These are phyloP conservation scores for Pelusios castaneus DNA, from an alignment of 2,113 vertebrate genomes.

Conservation along the genomic window DNA sequence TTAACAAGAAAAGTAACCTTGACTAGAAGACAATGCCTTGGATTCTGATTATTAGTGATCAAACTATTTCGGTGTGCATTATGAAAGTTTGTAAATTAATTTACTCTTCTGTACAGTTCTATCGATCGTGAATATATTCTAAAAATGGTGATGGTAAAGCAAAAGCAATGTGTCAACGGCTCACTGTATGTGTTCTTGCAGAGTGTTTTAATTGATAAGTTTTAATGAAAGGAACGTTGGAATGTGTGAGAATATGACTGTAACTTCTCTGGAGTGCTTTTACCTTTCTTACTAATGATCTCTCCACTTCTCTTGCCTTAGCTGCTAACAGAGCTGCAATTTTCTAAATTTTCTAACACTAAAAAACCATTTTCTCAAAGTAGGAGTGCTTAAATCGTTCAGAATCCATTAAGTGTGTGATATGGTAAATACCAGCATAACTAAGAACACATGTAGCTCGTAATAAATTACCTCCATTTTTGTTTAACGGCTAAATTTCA, in stretches of 20 bases:
- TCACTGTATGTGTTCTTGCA: background rate
- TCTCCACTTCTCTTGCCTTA: background rate
- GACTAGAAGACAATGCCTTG: constrained; percentile 5
- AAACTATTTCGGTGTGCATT: background rate
- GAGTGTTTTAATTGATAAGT: background rate
- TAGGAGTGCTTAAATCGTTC: background rate
- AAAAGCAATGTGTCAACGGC: background rate
- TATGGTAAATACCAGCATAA: background rate
- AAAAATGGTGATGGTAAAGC: accelerated
- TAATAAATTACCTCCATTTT: background rate
- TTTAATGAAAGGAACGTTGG: background rate
- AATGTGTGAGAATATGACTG: background rate
- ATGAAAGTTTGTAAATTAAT: background rate
- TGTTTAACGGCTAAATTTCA: background rate
- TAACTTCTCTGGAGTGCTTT: background rate
- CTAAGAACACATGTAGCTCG: background rate
- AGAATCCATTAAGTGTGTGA: background rate
- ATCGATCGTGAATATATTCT: accelerated
- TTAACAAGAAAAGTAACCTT: constrained; percentile 74
- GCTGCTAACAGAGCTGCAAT: background rate
- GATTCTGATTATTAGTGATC: constrained; percentile 35
- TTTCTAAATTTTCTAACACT: background rate
- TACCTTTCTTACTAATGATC: constrained; percentile 32
- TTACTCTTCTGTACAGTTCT: background rate
- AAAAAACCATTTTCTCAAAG: background rate